phyloP scores from a whole-genome alignment of 2,888 invertebrate species.

The Philereme vetulata region DNA sequence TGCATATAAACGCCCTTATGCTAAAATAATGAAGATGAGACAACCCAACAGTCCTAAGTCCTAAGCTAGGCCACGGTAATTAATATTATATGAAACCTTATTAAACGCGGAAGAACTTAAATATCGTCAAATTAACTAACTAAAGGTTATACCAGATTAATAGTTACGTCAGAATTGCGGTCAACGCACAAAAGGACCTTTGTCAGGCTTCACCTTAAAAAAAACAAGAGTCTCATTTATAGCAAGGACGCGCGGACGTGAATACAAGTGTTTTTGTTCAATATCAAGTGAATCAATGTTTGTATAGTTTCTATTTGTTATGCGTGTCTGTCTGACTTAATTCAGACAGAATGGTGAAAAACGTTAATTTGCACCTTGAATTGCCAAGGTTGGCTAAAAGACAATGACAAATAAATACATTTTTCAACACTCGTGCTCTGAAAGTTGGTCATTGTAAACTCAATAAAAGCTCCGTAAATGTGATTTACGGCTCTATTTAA shows the following conservation, averaged over 20 bases:
- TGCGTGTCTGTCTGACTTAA: slow-evolving; percentile 23
- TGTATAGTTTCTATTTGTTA: slow-evolving; percentile 24
- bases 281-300: slow-evolving; percentile 35
- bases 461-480: too few relatives aligned
- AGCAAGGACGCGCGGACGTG: slow-evolving; percentile 66
- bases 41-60: too few relatives aligned
- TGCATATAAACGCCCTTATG: too few relatives aligned
- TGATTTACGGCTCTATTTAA: too few relatives aligned
- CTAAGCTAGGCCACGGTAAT: neutral
- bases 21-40: too few relatives aligned
- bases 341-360: neutral
- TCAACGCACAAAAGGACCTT: slow-evolving; percentile 52
- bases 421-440: too few relatives aligned
- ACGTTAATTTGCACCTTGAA: too few relatives aligned
- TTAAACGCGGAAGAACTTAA: slow-evolving; percentile 24
- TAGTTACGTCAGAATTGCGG: slow-evolving; percentile 54
- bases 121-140: slow-evolving; percentile 16
- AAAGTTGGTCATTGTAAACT: too few relatives aligned
- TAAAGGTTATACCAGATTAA: slow-evolving; percentile 45
- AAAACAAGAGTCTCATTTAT: slow-evolving; percentile 45
- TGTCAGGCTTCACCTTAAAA: slow-evolving; percentile 67
- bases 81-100: slow-evolving; percentile 16
- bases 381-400: too few relatives aligned
- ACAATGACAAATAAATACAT: too few relatives aligned
- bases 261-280: slow-evolving; percentile 48